Evolutionary conservation across 2,888 invertebrate genomes (phyloP), one percentile per base, ranked within the genome.

Genomic region (Phrixothrix hirtus): DNA sequence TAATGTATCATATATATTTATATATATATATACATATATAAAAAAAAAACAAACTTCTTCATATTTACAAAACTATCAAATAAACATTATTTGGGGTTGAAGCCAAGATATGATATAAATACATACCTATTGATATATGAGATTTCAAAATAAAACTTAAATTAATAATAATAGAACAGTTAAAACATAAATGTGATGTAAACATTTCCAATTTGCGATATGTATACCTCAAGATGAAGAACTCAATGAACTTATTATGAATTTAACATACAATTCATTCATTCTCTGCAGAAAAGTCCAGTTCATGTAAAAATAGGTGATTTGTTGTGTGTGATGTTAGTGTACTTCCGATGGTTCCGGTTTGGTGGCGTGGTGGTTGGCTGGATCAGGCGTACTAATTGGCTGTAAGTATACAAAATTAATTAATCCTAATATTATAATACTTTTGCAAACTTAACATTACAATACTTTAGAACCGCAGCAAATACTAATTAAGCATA

Each of bases 271-370:
- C 54, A 59, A 56, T 54, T 54, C 62, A 64, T 65, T 65, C 62
- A 60, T 58, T 50, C 59, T 51, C 60, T 57, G 48, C 48, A 48
- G 34, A 34, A 48, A 54, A 44, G 62, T 62, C 60, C 61, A 61
- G 58, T 53, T 57, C 49, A 59, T 55, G 47, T 51, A 51, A 55
- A 55, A 46, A 51, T 47, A 50, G 55, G 51, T 52, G 35, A 45
- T 45, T 53, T 50, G 42, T 53, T 41, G 46, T 21, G 47, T 35
- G 30, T 41, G 46, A 58, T 69, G 77, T 78, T 83, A 89, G 84
- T 89, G 88, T 78, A 88, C 88, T 82, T 90, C 89, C 71, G 89
- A 88, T 75, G 87, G 85, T 81, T 89, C 89, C 76, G 87, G 85
- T 79, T 89, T 88, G 77, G 79, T 76, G 72, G 87, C 78, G 80